Base-by-base conservation (phyloP, 2,113 vertebrate genomes). In the Mystacornis crossleyi region DNA sequence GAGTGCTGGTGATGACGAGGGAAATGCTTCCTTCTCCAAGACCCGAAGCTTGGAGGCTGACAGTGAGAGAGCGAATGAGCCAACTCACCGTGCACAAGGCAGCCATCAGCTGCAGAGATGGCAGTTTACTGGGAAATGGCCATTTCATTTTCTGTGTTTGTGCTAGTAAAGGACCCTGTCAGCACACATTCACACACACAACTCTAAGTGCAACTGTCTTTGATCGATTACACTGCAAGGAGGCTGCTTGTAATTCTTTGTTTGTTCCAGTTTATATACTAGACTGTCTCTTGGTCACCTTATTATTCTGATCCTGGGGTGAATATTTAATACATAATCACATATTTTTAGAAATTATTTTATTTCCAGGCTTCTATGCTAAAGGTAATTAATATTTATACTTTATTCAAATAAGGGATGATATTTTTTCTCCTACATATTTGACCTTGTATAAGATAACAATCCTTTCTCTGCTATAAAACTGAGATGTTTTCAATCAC, bases 331-430 rank as follows among this genome's bases (percentile, higher is more conserved):
- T 94, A 97, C 89, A 87, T 95, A 97, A 97, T 96, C 69, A 64
- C 33, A n/a, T 97, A 93, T 86, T 92, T 97, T 96, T 95, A 95
- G 92, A 97, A 95, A 95, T 95, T 23, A 93, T 86, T 97, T 96
- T 89, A 91, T 97, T 96, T 87, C 61, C 57, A 95, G 79, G 57
- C 61, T 94, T 36, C 81, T 94, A 38, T 29, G 42, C 94, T 86
- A 84, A 86, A 83, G 86, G 42, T 94, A 96, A 97, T 98, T 91
- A 97, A 97, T 97, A 97, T 96, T 97, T 98, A 96, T 96, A 82
- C 53, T 92, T 96, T 85, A 95, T 86, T 97, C 83, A 96, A 89
- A 93, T 83, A 64, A 95, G 55, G 12, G 20, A 28, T 72, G 34
- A 47, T 84, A 53, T 81, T 81, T 83, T 67, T 92, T 62, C 29